A percentile compares a stretch with the other conserved stretches of the same genome.
Conservation (phyloP, 2,113 vertebrate species). For the Calyptomena viridis region DNA sequence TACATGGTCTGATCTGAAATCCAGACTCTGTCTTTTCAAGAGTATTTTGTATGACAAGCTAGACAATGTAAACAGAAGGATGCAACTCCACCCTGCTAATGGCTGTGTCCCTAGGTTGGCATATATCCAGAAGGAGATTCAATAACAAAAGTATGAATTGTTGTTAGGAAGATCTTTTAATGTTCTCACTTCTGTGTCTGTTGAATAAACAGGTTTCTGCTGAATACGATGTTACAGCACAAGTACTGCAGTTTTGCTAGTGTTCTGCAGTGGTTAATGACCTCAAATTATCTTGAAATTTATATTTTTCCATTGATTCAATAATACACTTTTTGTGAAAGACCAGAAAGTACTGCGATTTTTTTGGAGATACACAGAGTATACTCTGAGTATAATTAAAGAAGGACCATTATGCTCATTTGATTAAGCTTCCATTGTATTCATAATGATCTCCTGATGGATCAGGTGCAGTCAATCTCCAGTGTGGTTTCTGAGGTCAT, state of each 20-base stretch:
- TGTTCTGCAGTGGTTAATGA: background rate
- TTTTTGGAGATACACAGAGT: background rate
- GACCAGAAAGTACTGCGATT: background rate
- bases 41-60: background rate
- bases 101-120: constrained; percentile 11
- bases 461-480: background rate
- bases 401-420: background rate
- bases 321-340: background rate
- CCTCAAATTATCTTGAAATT: background rate
- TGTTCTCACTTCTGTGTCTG: background rate
- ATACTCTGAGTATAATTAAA: background rate
- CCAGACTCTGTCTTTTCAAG: background rate
- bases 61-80: constrained; percentile 46
- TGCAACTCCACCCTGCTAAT: constrained; percentile 58
- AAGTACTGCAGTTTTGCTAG: background rate
- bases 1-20: background rate
- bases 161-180: background rate
- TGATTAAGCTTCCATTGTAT: background rate
- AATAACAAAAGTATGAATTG: constrained; percentile 11
- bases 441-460: background rate
- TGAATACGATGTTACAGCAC: background rate
- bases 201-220: background rate
- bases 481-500: constrained; percentile 8
- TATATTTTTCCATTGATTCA: background rate
- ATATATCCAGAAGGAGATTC: constrained; percentile 1